Evolutionary conservation across 2,113 vertebrate species (phyloP).

Genomic region (Phalacrocorax carbo): DNA sequence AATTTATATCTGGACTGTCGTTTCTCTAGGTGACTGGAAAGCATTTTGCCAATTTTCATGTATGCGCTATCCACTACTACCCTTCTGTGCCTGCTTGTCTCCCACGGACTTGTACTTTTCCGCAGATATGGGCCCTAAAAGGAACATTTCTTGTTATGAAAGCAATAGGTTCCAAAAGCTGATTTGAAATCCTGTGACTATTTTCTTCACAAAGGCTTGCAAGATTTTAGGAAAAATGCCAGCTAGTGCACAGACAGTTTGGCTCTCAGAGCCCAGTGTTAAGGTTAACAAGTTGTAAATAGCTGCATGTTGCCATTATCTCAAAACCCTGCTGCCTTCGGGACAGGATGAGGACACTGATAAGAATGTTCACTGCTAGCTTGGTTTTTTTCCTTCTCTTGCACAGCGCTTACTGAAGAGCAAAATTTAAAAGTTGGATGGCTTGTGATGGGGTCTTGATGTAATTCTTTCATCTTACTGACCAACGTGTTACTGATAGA

Average conservation of each 20-base stretch:
- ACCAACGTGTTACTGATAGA: neutral
- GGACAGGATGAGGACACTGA: conserved; percentile 6
- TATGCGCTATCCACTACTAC: neutral
- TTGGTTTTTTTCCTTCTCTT: neutral
- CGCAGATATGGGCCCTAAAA: neutral
- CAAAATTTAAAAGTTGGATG: neutral
- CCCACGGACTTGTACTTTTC: neutral
- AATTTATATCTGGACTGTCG: neutral
- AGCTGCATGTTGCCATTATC: conserved; percentile 57
- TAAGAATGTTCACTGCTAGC: neutral
- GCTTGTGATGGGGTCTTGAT: neutral
- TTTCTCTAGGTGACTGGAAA: neutral
- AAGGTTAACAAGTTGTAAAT: conserved; percentile 66
- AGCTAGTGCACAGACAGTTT: conserved; percentile 34
- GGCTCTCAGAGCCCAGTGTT: conserved; percentile 18
- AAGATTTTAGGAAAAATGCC: conserved; percentile 39
- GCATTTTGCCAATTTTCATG: neutral
- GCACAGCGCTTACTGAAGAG: neutral
- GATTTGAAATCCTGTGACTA: neutral
- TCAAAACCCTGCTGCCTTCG: conserved; percentile 42
- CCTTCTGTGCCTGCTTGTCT: neutral
- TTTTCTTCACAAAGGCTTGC: neutral
- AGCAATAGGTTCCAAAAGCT: neutral
- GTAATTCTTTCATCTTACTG: neutral
- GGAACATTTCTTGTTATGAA: neutral